These are phyloP conservation scores for Lathamus discolor DNA, from an alignment of 2,113 vertebrate genomes.

Conservation along the genomic window DNA sequence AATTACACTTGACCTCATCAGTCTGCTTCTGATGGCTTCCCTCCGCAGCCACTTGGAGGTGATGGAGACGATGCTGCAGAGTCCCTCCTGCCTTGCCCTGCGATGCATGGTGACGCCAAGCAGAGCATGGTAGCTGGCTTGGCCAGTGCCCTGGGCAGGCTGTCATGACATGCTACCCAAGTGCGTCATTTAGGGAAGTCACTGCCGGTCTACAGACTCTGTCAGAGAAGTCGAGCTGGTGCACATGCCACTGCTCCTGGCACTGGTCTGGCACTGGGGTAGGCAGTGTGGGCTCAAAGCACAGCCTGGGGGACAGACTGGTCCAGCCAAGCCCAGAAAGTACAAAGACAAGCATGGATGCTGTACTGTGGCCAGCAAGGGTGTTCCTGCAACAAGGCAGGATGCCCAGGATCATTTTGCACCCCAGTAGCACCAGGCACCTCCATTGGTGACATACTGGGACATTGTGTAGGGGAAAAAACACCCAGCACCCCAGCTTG, in stretches of 20 bases:
- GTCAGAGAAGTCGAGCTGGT: not conserved
- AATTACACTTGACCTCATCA: not conserved
- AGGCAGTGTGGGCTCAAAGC: not conserved
- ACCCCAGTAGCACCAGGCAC: not conserved
- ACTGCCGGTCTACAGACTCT: not conserved
- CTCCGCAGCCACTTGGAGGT: accelerated
- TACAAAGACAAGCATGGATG: accelerated
- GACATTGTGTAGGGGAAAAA: not conserved
- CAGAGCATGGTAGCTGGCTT: not conserved
- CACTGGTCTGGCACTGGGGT: not conserved
- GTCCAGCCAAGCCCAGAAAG: not conserved
- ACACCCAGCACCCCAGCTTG: too few species aligned
- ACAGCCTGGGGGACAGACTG: not conserved
- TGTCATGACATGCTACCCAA: not conserved
- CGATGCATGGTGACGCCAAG: accelerated
- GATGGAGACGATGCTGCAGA: not conserved
- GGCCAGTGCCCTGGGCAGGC: too few species aligned
- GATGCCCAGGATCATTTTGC: accelerated
- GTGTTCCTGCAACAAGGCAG: not conserved
- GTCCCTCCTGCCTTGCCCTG: not conserved
- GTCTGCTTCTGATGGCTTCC: not conserved
- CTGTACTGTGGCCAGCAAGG: accelerated
- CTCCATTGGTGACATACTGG: not conserved
- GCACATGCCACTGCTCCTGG: not conserved
- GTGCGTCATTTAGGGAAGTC: not conserved